Conservation (phyloP, 2,113 vertebrate genomes). For the Spea multiplicata region DNA sequence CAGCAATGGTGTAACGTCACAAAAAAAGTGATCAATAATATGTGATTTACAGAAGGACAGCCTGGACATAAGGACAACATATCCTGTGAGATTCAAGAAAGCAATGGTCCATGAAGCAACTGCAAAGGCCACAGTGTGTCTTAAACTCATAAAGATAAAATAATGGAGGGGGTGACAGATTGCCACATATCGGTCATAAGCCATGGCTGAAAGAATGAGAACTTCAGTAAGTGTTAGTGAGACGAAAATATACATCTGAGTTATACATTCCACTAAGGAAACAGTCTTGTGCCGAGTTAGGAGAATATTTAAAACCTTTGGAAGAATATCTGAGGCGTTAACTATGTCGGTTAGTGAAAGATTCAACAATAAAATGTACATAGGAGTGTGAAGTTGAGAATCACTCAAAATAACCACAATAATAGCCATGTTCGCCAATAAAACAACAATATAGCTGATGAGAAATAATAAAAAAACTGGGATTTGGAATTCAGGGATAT, state of each 20-base stretch:
- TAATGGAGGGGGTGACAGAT: constrained; percentile 24
- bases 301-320: constrained; percentile 1
- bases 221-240: neutral
- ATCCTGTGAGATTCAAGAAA: constrained; percentile 1
- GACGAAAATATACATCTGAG: neutral
- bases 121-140: neutral
- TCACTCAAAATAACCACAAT: neutral
- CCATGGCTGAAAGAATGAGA: constrained; percentile 13
- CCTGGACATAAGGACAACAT: neutral
- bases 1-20: constrained; percentile 36
- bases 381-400: too few relatives aligned
- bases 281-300: constrained; percentile 2
- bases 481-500: neutral
- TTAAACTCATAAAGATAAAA: neutral
- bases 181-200: constrained; percentile 29
- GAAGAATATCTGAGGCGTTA: constrained; percentile 22
- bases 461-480: constrained; percentile 3
- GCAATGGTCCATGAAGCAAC: neutral
- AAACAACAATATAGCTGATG: neutral
- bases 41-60: constrained; percentile 31
- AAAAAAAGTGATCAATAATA: constrained; percentile 56
- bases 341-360: constrained; percentile 18
- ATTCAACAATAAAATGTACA: constrained; percentile 29
- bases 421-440: neutral
- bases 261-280: neutral